Conservation (phyloP, 2,888 invertebrate genomes). For the Hypena proboscidalis region DNA sequence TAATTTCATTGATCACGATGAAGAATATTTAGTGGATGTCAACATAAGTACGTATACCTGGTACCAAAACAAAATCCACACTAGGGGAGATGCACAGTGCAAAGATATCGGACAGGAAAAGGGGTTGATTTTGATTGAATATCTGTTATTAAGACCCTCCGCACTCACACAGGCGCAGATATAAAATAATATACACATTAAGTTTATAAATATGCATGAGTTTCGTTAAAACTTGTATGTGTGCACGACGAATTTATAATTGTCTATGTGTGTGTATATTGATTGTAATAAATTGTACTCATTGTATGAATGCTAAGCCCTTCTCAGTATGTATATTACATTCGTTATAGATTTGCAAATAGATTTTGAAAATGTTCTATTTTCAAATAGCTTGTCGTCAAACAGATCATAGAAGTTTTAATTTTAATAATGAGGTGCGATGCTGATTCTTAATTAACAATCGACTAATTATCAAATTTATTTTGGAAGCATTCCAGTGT, state of each 20-base stretch:
- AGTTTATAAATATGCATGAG: constrained; percentile 84
- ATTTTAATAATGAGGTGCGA: constrained; percentile 1
- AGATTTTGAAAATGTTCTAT: constrained; percentile 10
- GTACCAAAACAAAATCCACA: constrained; percentile 62
- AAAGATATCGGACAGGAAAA: constrained; percentile 81
- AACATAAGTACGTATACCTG: constrained; percentile 31
- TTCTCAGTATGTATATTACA: constrained; percentile 15
- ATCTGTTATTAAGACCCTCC: constrained; percentile 83
- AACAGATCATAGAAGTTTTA: constrained; percentile 1
- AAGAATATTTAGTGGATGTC: constrained; percentile 19
- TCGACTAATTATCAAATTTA: background rate
- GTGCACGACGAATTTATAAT: constrained; percentile 52
- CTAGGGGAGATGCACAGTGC: constrained; percentile 75
- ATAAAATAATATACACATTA: constrained; percentile 81
- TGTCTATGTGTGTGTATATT: constrained; percentile 47
- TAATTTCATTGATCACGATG: constrained; percentile 1
- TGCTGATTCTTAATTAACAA: constrained; percentile 1
- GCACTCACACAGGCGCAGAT: constrained; percentile 69
- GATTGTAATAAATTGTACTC: constrained; percentile 48
- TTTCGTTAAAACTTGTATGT: constrained; percentile 72
- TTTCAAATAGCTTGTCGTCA: constrained; percentile 8
- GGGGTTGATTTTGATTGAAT: constrained; percentile 85
- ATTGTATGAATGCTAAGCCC: constrained; percentile 38
- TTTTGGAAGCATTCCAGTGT: constrained; percentile 16
- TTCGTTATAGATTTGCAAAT: constrained; percentile 2